phyloP scores from a whole-genome alignment of 2,888 invertebrate species.

The Diabrotica balteata region DNA sequence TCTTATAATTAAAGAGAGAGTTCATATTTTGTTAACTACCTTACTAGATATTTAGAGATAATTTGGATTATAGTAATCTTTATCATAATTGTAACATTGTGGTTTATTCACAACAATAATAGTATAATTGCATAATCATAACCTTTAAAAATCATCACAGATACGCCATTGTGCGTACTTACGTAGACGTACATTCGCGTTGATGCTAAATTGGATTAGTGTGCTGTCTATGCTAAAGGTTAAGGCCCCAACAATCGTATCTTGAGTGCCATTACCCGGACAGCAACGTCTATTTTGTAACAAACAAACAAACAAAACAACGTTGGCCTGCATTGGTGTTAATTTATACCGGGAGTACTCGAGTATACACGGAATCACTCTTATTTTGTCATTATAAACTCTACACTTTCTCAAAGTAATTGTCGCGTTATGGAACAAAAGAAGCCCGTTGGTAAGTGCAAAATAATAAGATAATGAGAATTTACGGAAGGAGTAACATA shows the following conservation, averaged over 20 bases:
- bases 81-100: too few relatives aligned
- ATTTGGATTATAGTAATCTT: too few relatives aligned
- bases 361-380: constrained; percentile 1
- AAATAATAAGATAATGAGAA: too few relatives aligned
- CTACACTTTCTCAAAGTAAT: background rate
- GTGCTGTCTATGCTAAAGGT: constrained; percentile 6
- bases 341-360: background rate
- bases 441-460: background rate
- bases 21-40: too few relatives aligned
- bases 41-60: too few relatives aligned
- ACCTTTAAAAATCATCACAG: too few relatives aligned
- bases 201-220: constrained; percentile 10
- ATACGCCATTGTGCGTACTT: constrained; percentile 1
- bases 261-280: background rate
- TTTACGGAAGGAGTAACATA: too few relatives aligned
- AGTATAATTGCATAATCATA: too few relatives aligned
- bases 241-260: constrained; percentile 7
- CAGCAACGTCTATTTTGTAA: background rate
- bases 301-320: background rate
- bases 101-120: too few relatives aligned
- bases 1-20: too few relatives aligned
- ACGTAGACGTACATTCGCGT: background rate
- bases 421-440: background rate
- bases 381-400: constrained; percentile 5
- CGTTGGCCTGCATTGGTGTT: constrained; percentile 2